Evolutionary conservation across 2,888 invertebrate genomes (phyloP).

Genomic region (Neuroscelio doddi): DNA sequence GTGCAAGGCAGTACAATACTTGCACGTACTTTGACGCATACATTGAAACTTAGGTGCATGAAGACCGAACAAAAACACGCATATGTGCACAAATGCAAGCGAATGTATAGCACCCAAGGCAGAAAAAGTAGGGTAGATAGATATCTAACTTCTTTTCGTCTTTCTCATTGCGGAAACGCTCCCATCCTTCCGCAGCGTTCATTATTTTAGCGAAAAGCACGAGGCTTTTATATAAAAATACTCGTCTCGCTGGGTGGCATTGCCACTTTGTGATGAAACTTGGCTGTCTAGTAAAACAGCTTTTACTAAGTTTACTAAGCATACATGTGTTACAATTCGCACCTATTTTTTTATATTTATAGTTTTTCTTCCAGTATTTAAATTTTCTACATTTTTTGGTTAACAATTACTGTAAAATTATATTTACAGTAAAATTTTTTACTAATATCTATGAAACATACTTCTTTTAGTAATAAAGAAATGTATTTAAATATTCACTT

Average conservation of each 20-base stretch:
- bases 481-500: too few species aligned
- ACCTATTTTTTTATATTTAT: too few species aligned
- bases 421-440: too few species aligned
- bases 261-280: conserved; percentile 49
- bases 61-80: neutral
- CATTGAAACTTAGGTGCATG: neutral
- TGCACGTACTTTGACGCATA: neutral
- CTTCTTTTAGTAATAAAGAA: too few species aligned
- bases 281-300: conserved; percentile 19
- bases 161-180: conserved; percentile 45
- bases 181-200: conserved; percentile 55
- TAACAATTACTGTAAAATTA: too few species aligned
- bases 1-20: neutral
- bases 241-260: conserved; percentile 35
- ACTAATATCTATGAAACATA: too few species aligned
- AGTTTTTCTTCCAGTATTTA: too few species aligned
- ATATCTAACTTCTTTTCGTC: conserved; percentile 43
- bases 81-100: conserved; percentile 10
- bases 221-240: conserved; percentile 53
- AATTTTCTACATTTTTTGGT: too few species aligned
- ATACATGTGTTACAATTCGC: too few species aligned
- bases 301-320: neutral
- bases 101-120: conserved; percentile 35
- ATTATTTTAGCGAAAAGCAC: conserved; percentile 58
- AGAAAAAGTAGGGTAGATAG: conserved; percentile 30